Base-by-base conservation (phyloP, 2,888 invertebrate species). In the Agrochola litura region DNA sequence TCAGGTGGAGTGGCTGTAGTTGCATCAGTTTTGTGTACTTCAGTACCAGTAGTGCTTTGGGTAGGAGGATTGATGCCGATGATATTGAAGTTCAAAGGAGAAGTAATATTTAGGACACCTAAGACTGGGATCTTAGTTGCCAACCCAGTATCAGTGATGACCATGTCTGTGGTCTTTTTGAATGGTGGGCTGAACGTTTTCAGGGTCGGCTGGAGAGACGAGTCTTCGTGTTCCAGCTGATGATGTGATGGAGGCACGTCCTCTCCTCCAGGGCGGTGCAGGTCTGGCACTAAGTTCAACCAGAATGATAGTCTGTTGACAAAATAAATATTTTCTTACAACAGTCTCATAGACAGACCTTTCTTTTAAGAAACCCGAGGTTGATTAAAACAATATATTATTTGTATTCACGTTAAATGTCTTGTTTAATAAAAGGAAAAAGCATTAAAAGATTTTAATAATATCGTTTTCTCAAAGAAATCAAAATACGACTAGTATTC, bases 281-380 rank as follows among this genome's bases (percentile, higher is more conserved):
- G 97, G 92, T 99, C 99, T 54, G 99, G 99, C 78, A 99, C 99
- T 71, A 99, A 97, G 92, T 99, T 99, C 78, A 99, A 94, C 99
- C 99, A 99, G 94, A 99, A 99, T 1, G 99, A 99, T 73, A 99
- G 97, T 85, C 98, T 97, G 95, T 87, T 83, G 84, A 92, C 86
- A 92, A 91, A 80, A 74, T 54, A 54, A 76, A 67, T 19, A 43
- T 65, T 58, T 43, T 63, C 30, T 52, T 60, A 72, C 25, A 73
- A 63, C 12, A 52, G 19, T 72, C 37, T 41, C 16, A 30, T n/a
- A 12, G 9, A 61, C 16, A 43, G 0, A n/a, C 19, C n/a, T 54
- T 79, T 68, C 30, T 37, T 30, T 30, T 30, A 16, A 14, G 14
- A 60, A 84, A 49, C 16, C 30, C n/a, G 16, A 79, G 16, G 14